Evolutionary conservation across 1,140 invertebrate genomes (phyloP), one percentile per base, ranked within the genome.

Genomic region (Lutraria rhynchaena): DNA sequence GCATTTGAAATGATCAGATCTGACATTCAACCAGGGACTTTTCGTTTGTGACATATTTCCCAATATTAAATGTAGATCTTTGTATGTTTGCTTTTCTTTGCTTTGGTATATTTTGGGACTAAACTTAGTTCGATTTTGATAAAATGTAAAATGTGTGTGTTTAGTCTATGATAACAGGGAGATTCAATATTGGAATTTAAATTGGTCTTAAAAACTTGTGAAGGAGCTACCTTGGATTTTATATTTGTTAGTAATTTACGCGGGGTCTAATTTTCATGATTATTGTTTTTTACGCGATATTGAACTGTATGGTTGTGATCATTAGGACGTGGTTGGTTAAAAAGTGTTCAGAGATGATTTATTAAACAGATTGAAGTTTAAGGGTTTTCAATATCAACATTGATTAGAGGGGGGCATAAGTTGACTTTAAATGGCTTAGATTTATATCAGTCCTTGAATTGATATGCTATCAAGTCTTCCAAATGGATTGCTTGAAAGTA

Each of bases 41-140:
- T 49, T 67, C 44, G 44, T 46, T 29, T 31, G 24, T 67, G 63
- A 41, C 63, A 67, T 67, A 67, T 67, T 67, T 67, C 41, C 37
- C 5, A 46, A 67, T 46, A 67, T 67, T 49, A 46, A 67, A 67
- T 37, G 3, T 67, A 67, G 63, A 67, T 67, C 63, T 31, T 41
- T 41, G 41, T 29, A 13, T 67, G 24, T 67, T 67, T 67, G 27
- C 63, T 46, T 63, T 63, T 41, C 60, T 63, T 44, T 63, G 35
- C 4, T 5, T 63, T 63, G 17, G 31, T 41, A 35, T 63, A 67
- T 46, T 49, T 46, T 67, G 13, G 13, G 46, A 67, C 41, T 67
- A 41, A 67, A n/a, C 19, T 46, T 29, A n/a, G 63, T 67, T 37
- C 63, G 37, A 49, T 67, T 67, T 46, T 29, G 44, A 46, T 49